Base-by-base conservation (phyloP, 2,888 invertebrate species). In the Norana najaformis region DNA sequence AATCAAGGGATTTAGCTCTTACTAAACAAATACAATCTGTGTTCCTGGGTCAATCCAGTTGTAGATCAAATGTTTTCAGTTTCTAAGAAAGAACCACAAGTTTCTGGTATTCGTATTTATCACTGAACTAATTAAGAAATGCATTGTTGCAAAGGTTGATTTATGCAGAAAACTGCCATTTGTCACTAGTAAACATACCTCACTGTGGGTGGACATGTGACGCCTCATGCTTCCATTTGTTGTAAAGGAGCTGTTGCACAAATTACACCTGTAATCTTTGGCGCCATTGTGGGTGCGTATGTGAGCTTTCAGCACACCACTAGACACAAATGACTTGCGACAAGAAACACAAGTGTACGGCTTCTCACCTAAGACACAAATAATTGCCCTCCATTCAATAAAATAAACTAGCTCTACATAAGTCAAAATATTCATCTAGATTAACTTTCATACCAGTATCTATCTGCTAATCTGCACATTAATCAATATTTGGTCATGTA, bases 291-390 rank as follows among this genome's bases (percentile, higher is more conserved):
- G 95, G 2, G 94, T 94, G 89, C 93, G 93, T 90, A 93, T 41
- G 91, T 95, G 95, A 41, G 93, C 92, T 89, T 93, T 93, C 14
- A 95, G 92, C 41, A 93, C 93, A 53, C 93, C 93, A 39, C 92
- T 92, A 0, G 94, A 93, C 35, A 93, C 93, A 91, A 94, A 94
- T 85, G 95, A 94, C 88, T 96, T 95, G 92, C 96, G 96, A 93
- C 97, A 97, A 47, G 96, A 95, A 83, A 96, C 95, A 93, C 97
- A 97, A 88, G 95, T 95, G 92, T 96, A 96, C 35, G 96, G 95
- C 93, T 96, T 96, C 90, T 96, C 37, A 0, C 94, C 94, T 88
- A 85, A 34, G 23, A 85, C 85, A 35, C 30, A 69, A 69, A 69
- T 8, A 69, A 69, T 69, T n/a, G 69, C 69, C 13, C 69, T 69